Conservation (phyloP, 2,888 invertebrate genomes). For the Gortyna flavago region DNA sequence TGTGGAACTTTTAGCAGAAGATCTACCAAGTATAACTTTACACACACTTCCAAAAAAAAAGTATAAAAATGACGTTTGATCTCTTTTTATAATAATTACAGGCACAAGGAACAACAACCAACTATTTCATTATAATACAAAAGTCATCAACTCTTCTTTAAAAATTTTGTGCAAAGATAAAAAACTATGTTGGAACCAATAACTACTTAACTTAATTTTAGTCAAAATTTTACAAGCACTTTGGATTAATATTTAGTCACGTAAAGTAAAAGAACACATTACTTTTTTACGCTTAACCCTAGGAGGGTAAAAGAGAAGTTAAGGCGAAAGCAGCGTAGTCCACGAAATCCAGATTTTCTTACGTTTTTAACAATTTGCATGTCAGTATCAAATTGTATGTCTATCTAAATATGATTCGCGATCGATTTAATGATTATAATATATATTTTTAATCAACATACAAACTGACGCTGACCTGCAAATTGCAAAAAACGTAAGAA, state of each 20-base stretch:
- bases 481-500: not conserved
- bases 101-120: slow-evolving; percentile 39
- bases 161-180: slow-evolving; percentile 53
- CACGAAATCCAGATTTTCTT: not conserved
- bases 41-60: not conserved
- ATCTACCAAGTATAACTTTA: not conserved
- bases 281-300: not conserved
- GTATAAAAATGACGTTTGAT: slow-evolving; percentile 34
- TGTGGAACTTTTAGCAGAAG: slow-evolving; percentile 19
- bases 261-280: slow-evolving; percentile 34
- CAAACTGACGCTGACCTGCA: no score
- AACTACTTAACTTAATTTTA: slow-evolving; percentile 45
- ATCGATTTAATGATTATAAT: no score
- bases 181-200: slow-evolving; percentile 13
- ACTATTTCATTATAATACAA: slow-evolving; percentile 22
- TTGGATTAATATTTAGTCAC: slow-evolving; percentile 62
- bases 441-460: no score
- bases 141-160: slow-evolving; percentile 34
- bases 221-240: slow-evolving; percentile 66
- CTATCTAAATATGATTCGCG: no score
- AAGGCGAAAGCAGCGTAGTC: not conserved
- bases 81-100: slow-evolving; percentile 11
- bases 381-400: not conserved
- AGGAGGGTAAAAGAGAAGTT: not conserved
- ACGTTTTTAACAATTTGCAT: not conserved